phyloP scores from a whole-genome alignment of 2,113 vertebrate species.

The Paramisgurnus dabryanus region DNA sequence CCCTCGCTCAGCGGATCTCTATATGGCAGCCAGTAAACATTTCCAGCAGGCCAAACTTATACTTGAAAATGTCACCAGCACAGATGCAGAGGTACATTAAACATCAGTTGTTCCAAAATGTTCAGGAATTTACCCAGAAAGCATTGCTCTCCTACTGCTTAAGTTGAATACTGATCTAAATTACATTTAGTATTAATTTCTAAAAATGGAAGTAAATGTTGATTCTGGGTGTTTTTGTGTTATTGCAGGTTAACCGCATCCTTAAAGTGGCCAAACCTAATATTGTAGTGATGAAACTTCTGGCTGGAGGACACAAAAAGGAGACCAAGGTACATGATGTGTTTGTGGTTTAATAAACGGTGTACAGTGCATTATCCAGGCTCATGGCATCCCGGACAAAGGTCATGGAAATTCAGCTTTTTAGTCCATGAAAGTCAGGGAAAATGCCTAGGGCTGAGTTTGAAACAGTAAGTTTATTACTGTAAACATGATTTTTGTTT shows the following conservation, averaged over 20 bases:
- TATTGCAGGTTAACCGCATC: conserved; percentile 86
- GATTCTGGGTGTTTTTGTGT: not conserved
- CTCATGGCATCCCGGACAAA: too few relatives aligned
- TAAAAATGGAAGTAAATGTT: not conserved
- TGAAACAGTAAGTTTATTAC: too few relatives aligned
- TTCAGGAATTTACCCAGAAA: not conserved
- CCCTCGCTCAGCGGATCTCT: conserved; percentile 93
- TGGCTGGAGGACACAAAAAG: conserved; percentile 98
- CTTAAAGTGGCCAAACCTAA: conserved; percentile 98
- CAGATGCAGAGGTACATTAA: conserved; percentile 87
- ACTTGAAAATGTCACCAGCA: conserved; percentile 91
- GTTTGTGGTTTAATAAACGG: not conserved
- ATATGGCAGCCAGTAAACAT: conserved; percentile 97
- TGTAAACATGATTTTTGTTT: too few relatives aligned
- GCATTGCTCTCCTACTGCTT: not conserved
- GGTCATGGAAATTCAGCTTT: too few relatives aligned
- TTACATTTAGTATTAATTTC: not conserved
- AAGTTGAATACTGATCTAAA: not conserved
- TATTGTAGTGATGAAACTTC: conserved; percentile 96
- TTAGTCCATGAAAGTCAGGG: too few relatives aligned
- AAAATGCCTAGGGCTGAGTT: too few relatives aligned
- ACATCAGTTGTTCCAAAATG: too few relatives aligned
- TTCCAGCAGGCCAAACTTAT: conserved; percentile 99
- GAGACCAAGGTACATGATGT: conserved; percentile 86
- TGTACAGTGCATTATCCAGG: too few relatives aligned